A percentile compares a stretch with the other conserved stretches of the same genome.
phyloP scores from a whole-genome alignment of 1,140 invertebrate species.

The Tribolium castaneum region DNA sequence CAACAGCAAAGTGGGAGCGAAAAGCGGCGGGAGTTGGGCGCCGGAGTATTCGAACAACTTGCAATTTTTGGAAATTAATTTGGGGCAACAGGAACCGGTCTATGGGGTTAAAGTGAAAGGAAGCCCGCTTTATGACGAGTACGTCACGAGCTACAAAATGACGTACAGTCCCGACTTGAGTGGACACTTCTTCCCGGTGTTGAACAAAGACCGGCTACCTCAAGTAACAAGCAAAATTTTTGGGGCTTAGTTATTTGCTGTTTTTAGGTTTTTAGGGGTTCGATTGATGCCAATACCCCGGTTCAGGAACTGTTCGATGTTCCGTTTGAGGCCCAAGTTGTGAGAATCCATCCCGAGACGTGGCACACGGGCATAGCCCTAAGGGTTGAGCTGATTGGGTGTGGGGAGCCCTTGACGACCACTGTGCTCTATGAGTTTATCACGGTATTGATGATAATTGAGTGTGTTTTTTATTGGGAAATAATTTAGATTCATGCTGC shows the following conservation, averaged over 20 bases:
- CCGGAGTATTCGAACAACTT: conserved; percentile 68
- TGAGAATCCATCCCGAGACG: conserved; percentile 78
- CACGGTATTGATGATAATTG: conserved; percentile 24
- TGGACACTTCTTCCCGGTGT: conserved; percentile 49
- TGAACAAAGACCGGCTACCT: conserved; percentile 47
- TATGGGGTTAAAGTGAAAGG: conserved; percentile 81
- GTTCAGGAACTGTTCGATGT: conserved; percentile 73
- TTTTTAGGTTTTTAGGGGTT: conserved; percentile 76
- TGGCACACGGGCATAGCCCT: conserved; percentile 83
- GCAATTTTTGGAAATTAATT: conserved; percentile 78
- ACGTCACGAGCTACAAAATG: conserved; percentile 80
- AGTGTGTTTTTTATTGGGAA: not conserved
- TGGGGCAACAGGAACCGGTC: conserved; percentile 72
- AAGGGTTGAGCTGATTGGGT: conserved; percentile 81
- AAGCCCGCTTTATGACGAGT: conserved; percentile 73
- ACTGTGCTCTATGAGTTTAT: conserved; percentile 51
- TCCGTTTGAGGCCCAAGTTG: conserved; percentile 78
- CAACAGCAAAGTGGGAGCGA: conserved; percentile 56
- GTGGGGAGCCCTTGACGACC: conserved; percentile 63
- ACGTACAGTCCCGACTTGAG: conserved; percentile 69
- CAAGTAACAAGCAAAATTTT: conserved; percentile 55
- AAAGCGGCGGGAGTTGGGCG: conserved; percentile 72
- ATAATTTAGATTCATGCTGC: not conserved
- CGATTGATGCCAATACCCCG: conserved; percentile 70
- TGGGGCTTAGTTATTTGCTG: conserved; percentile 18